phyloP scores from a whole-genome alignment of 2,888 invertebrate genomes.

The Pollenia griseotomentosa region DNA sequence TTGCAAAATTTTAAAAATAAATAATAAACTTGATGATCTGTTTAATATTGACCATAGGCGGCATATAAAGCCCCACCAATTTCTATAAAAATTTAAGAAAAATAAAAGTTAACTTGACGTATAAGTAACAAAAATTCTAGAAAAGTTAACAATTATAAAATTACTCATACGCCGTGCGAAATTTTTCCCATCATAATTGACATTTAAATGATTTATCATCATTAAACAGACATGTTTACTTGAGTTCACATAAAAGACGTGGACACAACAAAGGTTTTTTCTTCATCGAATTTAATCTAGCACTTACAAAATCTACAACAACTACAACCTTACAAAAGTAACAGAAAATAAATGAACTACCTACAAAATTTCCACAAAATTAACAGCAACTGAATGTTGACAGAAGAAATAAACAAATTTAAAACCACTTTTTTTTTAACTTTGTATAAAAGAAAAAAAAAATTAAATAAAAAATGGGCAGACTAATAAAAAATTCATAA shows the following conservation, averaged over 20 bases:
- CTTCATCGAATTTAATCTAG: constrained; percentile 20
- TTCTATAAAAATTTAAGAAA: too few species aligned
- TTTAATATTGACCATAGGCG: too few species aligned
- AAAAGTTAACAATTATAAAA: constrained; percentile 9
- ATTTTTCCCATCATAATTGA: background rate
- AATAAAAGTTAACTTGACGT: background rate
- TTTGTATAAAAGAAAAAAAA: too few species aligned
- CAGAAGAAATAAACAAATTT: background rate
- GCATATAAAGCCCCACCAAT: too few species aligned
- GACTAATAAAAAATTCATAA: background rate
- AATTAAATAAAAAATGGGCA: background rate
- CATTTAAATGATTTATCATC: constrained; percentile 20
- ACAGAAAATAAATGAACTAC: constrained; percentile 26
- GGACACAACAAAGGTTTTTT: constrained; percentile 8
- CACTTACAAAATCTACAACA: background rate
- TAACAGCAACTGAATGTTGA: constrained; percentile 17
- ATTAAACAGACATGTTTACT: constrained; percentile 3
- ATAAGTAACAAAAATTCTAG: background rate
- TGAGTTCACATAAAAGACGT: background rate
- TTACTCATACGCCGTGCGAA: constrained; percentile 18
- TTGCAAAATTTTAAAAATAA: too few species aligned
- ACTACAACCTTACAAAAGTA: background rate
- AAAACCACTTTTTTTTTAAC: background rate
- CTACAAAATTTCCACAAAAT: constrained; percentile 55
- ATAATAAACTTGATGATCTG: too few species aligned